A percentile compares a stretch with the other conserved stretches of the same genome.
phyloP scores from a whole-genome alignment of 2,797 vertebrate species.

The Lepus oiostolus region DNA sequence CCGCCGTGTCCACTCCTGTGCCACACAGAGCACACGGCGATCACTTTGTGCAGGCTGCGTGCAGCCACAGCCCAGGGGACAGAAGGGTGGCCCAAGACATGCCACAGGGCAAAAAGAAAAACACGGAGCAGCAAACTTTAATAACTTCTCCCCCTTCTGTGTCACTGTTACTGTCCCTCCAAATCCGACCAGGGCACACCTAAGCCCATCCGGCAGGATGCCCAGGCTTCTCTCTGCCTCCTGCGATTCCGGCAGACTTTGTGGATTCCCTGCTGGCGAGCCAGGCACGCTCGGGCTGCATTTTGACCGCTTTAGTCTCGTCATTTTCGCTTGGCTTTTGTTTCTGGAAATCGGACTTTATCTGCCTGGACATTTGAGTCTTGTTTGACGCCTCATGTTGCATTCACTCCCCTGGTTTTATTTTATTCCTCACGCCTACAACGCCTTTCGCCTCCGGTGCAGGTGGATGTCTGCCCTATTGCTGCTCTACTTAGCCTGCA shows the following conservation, averaged over 20 bases:
- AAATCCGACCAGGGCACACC: background rate
- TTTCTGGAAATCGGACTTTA: background rate
- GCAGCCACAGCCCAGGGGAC: background rate
- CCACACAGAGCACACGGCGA: accelerated
- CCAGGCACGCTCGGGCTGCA: background rate
- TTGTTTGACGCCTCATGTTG: background rate
- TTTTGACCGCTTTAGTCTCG: background rate
- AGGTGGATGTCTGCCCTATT: accelerated
- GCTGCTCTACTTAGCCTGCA: background rate
- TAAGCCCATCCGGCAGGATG: background rate
- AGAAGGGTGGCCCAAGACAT: background rate
- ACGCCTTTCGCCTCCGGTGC: background rate
- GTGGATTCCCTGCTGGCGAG: background rate
- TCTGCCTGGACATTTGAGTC: background rate
- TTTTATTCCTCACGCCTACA: background rate
- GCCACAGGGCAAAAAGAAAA: background rate
- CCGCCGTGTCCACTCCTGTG: accelerated
- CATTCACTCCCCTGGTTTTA: no score
- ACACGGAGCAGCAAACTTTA: accelerated
- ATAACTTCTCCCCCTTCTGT: no score
- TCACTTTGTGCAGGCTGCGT: accelerated
- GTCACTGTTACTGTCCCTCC: background rate
- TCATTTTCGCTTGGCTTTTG: background rate
- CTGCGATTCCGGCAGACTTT: background rate
- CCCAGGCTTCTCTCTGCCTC: no score